These are phyloP conservation scores for Engystomops pustulosus DNA, from an alignment of 2,113 vertebrate genomes.

Conservation along the genomic window DNA sequence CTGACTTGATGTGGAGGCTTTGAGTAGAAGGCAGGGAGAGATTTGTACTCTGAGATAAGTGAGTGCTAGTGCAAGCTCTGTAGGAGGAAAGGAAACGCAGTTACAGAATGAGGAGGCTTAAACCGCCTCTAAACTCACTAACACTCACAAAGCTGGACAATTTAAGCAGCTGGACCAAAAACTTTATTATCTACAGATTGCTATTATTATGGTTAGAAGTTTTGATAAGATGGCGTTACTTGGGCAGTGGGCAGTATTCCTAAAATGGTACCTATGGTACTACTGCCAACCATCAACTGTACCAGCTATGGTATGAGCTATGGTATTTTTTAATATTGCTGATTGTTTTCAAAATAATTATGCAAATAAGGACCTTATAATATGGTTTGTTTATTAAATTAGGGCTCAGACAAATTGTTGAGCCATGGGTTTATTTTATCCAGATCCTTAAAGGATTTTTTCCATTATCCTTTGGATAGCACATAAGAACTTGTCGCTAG, in stretches of 20 bases:
- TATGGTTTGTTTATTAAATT: too few relatives aligned
- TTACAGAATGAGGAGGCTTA: conserved; percentile 87
- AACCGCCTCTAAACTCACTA: conserved; percentile 79
- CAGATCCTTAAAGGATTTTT: too few relatives aligned
- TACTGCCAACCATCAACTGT: background rate
- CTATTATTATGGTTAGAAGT: background rate
- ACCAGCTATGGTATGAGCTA: background rate
- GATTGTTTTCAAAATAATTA: too few relatives aligned
- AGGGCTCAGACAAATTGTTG: too few relatives aligned
- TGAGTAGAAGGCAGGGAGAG: conserved; percentile 99
- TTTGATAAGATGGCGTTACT: background rate
- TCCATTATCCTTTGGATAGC: too few relatives aligned
- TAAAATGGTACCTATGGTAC: background rate
- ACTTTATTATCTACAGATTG: background rate
- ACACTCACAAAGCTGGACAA: conserved; percentile 70
- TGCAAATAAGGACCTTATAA: too few relatives aligned
- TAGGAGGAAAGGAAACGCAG: conserved; percentile 96
- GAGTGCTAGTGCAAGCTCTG: conserved; percentile 99
- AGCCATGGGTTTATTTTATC: too few relatives aligned
- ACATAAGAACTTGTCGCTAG: too few relatives aligned
- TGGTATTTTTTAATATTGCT: too few relatives aligned
- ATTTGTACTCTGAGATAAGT: conserved; percentile 99
- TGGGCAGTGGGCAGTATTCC: background rate
- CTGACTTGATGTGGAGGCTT: conserved; percentile 99
- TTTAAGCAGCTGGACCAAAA: conserved; percentile 52